These are phyloP conservation scores for Euphonia xanthogaster DNA, from an alignment of 2,797 vertebrate genomes.

Conservation along the genomic window DNA sequence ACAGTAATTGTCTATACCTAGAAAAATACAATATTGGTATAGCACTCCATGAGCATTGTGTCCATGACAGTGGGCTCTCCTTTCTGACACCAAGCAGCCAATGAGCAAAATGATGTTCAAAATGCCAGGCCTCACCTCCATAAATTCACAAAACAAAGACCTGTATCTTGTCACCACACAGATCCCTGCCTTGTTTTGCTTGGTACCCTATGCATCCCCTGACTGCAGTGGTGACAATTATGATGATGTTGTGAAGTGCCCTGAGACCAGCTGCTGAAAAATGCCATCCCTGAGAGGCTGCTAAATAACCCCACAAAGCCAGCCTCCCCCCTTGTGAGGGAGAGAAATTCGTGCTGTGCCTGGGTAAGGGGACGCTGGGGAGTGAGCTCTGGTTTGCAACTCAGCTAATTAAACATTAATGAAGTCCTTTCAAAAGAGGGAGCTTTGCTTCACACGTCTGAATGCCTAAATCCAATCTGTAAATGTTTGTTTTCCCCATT, in stretches of 20 bases:
- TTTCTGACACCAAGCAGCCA: background rate
- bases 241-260: background rate
- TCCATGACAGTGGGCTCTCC: accelerated
- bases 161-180: background rate
- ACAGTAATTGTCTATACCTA: background rate
- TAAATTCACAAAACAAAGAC: background rate
- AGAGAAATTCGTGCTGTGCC: background rate
- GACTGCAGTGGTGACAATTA: background rate
- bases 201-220: background rate
- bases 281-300: background rate
- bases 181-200: background rate
- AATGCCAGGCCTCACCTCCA: background rate
- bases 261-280: background rate
- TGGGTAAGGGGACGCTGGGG: background rate
- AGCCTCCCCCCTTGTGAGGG: accelerated
- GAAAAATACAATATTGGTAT: background rate
- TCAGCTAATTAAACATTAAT: slow-evolving; percentile 52
- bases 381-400: background rate
- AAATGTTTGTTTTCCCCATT: slow-evolving; percentile 54
- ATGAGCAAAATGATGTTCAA: background rate
- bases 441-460: background rate
- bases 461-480: background rate
- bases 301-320: background rate
- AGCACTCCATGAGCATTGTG: background rate
- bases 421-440: slow-evolving; percentile 15